Evolutionary conservation across 2,113 vertebrate species (phyloP).

Genomic region (Toxotes chatareus): DNA sequence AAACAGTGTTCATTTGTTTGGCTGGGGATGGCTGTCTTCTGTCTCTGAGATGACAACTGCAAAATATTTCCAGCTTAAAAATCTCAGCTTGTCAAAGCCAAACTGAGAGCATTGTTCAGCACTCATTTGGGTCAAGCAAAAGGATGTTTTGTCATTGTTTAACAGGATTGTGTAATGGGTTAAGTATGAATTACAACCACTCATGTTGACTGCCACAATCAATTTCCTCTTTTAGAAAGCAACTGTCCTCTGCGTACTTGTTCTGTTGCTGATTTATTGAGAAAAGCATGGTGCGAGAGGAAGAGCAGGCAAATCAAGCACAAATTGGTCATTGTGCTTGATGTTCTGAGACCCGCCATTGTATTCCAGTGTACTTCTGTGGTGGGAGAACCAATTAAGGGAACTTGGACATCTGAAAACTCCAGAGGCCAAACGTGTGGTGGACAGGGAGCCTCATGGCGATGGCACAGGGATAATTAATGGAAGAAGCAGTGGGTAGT

Average conservation of each 20-base stretch:
- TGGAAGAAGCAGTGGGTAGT: conserved; percentile 39
- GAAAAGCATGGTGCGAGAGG: conserved; percentile 26
- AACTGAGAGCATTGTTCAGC: conserved; percentile 41
- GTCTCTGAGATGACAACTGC: conserved; percentile 53
- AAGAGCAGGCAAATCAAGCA: conserved; percentile 67
- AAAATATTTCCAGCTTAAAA: conserved; percentile 49
- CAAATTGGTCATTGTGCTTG: conserved; percentile 75
- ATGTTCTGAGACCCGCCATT: conserved; percentile 64
- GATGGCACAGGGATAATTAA: conserved; percentile 67
- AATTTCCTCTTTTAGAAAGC: conserved; percentile 48
- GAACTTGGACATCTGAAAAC: conserved; percentile 57
- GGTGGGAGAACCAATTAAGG: conserved; percentile 77
- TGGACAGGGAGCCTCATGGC: conserved; percentile 34
- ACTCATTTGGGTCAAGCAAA: conserved; percentile 52
- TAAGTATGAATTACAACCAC: conserved; percentile 66
- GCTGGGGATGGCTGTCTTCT: conserved; percentile 43
- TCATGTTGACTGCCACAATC: conserved; percentile 57
- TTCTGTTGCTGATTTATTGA: conserved; percentile 58
- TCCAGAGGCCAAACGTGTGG: conserved; percentile 56
- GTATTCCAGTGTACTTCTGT: conserved; percentile 57
- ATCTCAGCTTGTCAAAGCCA: conserved; percentile 31
- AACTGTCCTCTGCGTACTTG: conserved; percentile 30
- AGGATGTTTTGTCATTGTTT: conserved; percentile 62
- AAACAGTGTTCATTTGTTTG: conserved; percentile 57
- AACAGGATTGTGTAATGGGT: conserved; percentile 57